Evolutionary conservation across 2,113 vertebrate species (phyloP).

Genomic region (Indicator indicator): DNA sequence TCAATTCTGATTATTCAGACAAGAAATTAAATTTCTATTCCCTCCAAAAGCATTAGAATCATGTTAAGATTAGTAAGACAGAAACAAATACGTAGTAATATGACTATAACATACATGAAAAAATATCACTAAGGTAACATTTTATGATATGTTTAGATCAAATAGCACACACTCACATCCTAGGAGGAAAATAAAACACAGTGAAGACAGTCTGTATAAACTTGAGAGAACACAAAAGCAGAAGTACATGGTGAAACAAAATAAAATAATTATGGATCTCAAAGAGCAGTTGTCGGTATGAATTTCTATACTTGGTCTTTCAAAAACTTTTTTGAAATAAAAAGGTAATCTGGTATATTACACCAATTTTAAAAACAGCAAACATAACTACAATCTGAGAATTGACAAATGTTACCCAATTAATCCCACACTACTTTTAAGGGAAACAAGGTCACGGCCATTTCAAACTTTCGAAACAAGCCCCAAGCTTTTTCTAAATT

Average conservation of each 20-base stretch:
- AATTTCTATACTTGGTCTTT: neutral
- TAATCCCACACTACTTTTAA: constrained; percentile 10
- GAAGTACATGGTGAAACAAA: neutral
- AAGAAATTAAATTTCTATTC: constrained; percentile 43
- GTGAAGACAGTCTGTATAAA: neutral
- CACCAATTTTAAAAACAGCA: neutral
- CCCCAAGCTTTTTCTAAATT: constrained; percentile 43
- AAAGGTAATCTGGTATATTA: neutral
- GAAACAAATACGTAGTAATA: neutral
- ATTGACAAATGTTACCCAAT: neutral
- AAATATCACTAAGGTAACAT: neutral
- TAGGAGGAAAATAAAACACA: neutral
- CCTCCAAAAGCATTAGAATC: neutral
- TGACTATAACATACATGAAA: constrained; percentile 1
- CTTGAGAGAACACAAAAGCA: constrained; percentile 23
- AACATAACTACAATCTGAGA: neutral
- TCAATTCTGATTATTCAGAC: constrained; percentile 22
- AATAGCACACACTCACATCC: neutral
- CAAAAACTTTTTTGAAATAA: neutral
- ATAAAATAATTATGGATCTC: neutral
- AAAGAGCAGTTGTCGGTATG: neutral
- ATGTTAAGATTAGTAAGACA: neutral
- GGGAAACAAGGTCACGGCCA: constrained; percentile 13
- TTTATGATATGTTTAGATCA: neutral
- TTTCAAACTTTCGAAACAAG: constrained; percentile 58